Evolutionary conservation across 1,140 invertebrate genomes (phyloP), one percentile per base, ranked within the genome.

Genomic region (Lithobius niger): DNA sequence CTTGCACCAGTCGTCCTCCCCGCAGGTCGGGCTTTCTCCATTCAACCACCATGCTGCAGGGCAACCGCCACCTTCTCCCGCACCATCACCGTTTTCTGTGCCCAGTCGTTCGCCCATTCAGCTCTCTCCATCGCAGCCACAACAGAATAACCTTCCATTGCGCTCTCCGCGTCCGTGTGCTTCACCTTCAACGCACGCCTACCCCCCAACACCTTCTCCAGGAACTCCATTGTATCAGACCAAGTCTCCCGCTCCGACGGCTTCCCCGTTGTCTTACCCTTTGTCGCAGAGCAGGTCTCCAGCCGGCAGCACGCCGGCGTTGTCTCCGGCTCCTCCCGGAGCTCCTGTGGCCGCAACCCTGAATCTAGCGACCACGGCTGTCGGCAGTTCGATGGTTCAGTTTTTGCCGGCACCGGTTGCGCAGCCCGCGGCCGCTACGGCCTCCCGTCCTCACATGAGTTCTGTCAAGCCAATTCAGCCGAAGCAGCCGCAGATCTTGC

Each of bases 401-500:
- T 45, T 57, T 47, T 57, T 59, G n/a, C 50, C 57, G n/a, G 50
- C 59, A 24, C 50, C 28, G 47, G 42, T 43, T 49, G 31, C 58
- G 52, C n/a, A n/a, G n/a, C 27, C 54, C 49, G 1, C 47, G 25
- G 22, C 45, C 28, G 52, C 36, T 44, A n/a, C 26, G 27, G 43
- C 27, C 42, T 26, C n/a, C 13, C 44, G 54, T 21, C 44, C 45
- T 27, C 40, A 42, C 18, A 55, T 56, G 3, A 54, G 27, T 27
- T 24, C 50, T 27, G 50, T 56, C 36, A 59, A 60, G 21, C 61
- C 61, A 24, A 60, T 64, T 42, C 60, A 66, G 54, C 66, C 62
- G 50, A 61, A 66, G 24, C 57, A 58, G 36, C 58, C 60, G 6
- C 65, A 65, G 21, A 64, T 65, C n/a, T 57, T 65, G 45, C 65